phyloP scores from a whole-genome alignment of 2,888 invertebrate species.

The Frankliniella fusca region DNA sequence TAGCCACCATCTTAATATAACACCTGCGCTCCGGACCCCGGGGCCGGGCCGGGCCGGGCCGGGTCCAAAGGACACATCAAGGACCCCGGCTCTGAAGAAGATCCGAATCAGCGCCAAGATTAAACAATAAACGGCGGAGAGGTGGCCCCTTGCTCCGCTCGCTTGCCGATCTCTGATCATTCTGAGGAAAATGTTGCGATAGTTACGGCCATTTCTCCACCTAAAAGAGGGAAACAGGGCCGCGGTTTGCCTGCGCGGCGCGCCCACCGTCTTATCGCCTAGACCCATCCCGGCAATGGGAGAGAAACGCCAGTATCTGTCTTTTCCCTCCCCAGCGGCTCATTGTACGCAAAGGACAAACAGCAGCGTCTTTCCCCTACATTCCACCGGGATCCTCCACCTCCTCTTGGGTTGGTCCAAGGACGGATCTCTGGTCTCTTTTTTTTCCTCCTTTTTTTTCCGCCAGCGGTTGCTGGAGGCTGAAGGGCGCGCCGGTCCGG shows the following conservation, averaged over 20 bases:
- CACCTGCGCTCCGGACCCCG: background rate
- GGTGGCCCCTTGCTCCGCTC: background rate
- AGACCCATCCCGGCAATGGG: background rate
- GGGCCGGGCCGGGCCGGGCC: background rate
- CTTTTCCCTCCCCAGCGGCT: no score
- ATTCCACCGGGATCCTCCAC: no score
- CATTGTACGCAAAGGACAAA: no score
- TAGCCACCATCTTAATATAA: background rate
- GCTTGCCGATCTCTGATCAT: background rate
- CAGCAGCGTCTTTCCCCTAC: no score
- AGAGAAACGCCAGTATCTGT: no score
- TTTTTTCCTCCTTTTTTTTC: background rate
- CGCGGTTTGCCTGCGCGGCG: background rate
- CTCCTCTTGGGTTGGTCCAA: no score
- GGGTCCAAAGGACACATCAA: background rate
- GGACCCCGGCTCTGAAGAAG: background rate
- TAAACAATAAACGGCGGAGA: background rate
- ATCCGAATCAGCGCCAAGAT: background rate
- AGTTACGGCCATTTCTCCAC: background rate
- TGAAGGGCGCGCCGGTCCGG: no score
- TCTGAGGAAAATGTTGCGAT: background rate
- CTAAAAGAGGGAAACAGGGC: background rate
- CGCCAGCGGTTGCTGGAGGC: background rate
- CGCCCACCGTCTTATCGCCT: background rate
- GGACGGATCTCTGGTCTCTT: no score